Base-by-base conservation (phyloP, 2,888 invertebrate species). In the Troides oblongomaculatus region DNA sequence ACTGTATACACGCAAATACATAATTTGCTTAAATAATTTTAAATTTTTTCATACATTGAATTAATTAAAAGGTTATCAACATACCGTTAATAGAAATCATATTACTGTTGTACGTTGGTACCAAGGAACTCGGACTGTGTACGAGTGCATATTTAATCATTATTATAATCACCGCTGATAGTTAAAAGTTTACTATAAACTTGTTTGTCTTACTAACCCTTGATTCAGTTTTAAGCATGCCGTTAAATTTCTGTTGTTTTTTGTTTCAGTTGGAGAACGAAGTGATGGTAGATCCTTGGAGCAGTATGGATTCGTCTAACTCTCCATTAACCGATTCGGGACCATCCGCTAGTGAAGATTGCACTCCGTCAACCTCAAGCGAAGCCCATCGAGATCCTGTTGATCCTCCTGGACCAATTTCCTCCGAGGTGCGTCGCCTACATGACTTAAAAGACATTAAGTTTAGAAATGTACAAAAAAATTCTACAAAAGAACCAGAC, bases 251-350 rank as follows among this genome's bases (percentile, higher is more conserved):
- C 25, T 25, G 23, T 67, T 63, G 76, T 69, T 65, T 56, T 72
- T 88, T 90, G 88, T 93, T 93, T n/a, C 89, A 93, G 93, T 92
- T 93, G 93, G 92, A 92, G 89, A 92, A 92, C 90, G 93, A 92
- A 90, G 91, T 93, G 76, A 92, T 91, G 90, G 88, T 92, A 85
- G 93, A 93, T 86, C 89, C 91, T 71, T 93, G 92, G 93, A 93
- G 92, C 91, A 93, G 92, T 76, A 93, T 93, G 93, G 93, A 93
- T 85, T 93, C 92, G 73, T 90, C 92, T 74, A 92, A 91, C 84
- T 93, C 93, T 74, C 92, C 93, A 77, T 84, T 92, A 81, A 93
- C 92, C 77, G 92, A 93, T 79, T 93, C 93, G 73, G 93, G 87
- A 80, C 92, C 93, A 63, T 92, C 92, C 74, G 93, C 90, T 79